Conservation (phyloP, 2,113 vertebrate species). For the Dunckerocampus dactyliophorus region DNA sequence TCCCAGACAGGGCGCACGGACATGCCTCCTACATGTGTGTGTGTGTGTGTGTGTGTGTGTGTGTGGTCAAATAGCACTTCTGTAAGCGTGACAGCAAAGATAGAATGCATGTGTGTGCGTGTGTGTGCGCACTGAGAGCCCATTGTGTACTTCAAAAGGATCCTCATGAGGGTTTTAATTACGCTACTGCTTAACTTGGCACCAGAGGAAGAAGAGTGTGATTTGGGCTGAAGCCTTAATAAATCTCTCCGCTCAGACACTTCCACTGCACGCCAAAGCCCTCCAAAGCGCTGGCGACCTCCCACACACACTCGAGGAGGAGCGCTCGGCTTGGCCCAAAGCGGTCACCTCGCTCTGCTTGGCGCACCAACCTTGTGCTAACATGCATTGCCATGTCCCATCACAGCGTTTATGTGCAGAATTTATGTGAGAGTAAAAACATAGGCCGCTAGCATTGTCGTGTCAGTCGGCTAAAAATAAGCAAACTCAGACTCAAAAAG, state of each 20-base stretch:
- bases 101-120: constrained; percentile 50
- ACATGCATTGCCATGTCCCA: no score
- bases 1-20: constrained; percentile 37
- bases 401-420: neutral
- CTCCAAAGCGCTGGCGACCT: neutral
- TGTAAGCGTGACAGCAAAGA: constrained; percentile 53
- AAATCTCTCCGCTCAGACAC: constrained; percentile 2
- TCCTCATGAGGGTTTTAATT: constrained; percentile 78
- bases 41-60: constrained; percentile 50
- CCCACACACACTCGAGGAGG: constrained; percentile 52
- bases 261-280: neutral
- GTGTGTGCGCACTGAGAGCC: constrained; percentile 58
- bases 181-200: constrained; percentile 79
- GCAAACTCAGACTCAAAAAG: neutral
- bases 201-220: constrained; percentile 64
- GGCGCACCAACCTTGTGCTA: no score
- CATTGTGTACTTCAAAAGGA: constrained; percentile 76
- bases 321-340: constrained; percentile 8
- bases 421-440: neutral
- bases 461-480: neutral
- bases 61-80: constrained; percentile 29
- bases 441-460: neutral
- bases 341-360: no score
- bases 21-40: constrained; percentile 38
- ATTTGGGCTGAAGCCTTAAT: constrained; percentile 66